Percentiles rank a stretch among this genome's conserved stretches.
Evolutionary conservation across 2,888 invertebrate species (phyloP).

Genomic region (Lepidochrysops patricia): DNA sequence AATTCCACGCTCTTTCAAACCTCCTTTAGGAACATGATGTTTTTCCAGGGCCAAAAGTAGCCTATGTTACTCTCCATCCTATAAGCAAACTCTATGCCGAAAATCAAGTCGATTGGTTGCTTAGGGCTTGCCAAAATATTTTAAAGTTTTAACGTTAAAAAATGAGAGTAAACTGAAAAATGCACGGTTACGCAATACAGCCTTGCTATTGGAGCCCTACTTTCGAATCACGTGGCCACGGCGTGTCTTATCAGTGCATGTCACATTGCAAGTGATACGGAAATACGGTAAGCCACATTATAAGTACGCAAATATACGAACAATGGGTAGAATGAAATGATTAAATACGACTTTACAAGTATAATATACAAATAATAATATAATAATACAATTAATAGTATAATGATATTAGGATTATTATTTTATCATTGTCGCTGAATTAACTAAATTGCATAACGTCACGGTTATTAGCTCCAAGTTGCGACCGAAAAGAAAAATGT

Average conservation of each 20-base stretch:
- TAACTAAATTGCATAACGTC: neutral
- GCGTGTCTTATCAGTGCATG: slow-evolving; percentile 1
- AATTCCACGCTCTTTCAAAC: too few relatives aligned
- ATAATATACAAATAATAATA: too few relatives aligned
- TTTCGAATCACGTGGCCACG: neutral
- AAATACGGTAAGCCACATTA: neutral
- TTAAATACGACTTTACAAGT: neutral
- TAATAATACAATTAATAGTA: neutral
- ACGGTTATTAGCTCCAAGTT: neutral
- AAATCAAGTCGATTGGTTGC: too few relatives aligned
- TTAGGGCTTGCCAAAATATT: too few relatives aligned
- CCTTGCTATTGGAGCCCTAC: neutral
- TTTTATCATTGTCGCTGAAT: neutral
- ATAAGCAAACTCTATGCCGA: too few relatives aligned
- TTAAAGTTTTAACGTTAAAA: too few relatives aligned
- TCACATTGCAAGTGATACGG: neutral
- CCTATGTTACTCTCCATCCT: too few relatives aligned
- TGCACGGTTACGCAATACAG: neutral
- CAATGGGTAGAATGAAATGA: neutral
- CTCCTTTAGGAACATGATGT: too few relatives aligned
- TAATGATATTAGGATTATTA: neutral
- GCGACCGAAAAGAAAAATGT: neutral
- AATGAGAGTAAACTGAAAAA: neutral
- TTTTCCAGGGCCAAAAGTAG: too few relatives aligned
- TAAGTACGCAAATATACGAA: neutral